phyloP scores from a whole-genome alignment of 2,113 vertebrate genomes.

The Seriola dumerili region DNA sequence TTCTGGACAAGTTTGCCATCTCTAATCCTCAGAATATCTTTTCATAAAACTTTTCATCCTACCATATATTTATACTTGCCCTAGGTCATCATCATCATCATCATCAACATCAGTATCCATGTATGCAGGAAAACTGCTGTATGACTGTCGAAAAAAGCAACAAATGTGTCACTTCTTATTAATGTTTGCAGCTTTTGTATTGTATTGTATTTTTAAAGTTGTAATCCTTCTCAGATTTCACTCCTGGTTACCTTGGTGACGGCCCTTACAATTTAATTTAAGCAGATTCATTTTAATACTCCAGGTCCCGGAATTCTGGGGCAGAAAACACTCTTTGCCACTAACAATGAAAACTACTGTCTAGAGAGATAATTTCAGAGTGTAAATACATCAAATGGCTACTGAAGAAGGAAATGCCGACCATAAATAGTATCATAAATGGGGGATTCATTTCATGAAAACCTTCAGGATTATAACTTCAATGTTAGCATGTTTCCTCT shows the following conservation, averaged over 20 bases:
- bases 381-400: neutral
- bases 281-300: neutral
- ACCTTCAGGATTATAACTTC: neutral
- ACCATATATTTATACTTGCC: too few species aligned
- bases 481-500: neutral
- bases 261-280: neutral
- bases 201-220: neutral
- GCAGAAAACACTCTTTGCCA: neutral
- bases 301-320: neutral
- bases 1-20: constrained; percentile 5
- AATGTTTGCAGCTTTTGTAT: neutral
- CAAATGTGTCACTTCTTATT: neutral
- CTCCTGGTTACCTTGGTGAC: neutral
- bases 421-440: neutral
- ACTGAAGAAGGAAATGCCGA: neutral
- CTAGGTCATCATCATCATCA: neutral
- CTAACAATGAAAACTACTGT: neutral
- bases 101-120: neutral
- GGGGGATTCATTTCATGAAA: neutral
- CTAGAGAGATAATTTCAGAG: neutral
- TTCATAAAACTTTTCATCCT: neutral
- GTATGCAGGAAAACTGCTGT: neutral
- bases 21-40: constrained; percentile 10
- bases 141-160: neutral
- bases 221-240: neutral